Percentiles rank a stretch among this genome's conserved stretches.
These are phyloP conservation scores for Drosophila pallidifrons DNA, from an alignment of 1,140 invertebrate genomes.

Conservation along the genomic window DNA sequence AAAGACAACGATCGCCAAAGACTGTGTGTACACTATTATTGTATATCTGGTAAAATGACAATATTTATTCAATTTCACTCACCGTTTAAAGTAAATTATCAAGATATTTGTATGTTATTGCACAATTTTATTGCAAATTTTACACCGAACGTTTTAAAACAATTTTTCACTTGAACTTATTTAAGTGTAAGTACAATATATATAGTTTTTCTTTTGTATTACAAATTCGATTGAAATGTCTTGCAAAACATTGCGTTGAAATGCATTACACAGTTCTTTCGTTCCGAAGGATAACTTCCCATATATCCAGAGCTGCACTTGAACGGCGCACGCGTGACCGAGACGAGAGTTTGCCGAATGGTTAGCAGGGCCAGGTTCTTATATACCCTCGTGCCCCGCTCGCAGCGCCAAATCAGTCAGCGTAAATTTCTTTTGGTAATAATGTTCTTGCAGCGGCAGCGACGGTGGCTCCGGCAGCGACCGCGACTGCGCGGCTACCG, in stretches of 20 bases:
- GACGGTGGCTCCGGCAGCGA: constrained; percentile 5
- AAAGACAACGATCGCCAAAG: not conserved
- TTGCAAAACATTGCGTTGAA: constrained; percentile 25
- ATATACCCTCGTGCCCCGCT: constrained; percentile 75
- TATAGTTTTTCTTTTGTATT: not conserved
- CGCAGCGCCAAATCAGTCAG: constrained; percentile 29
- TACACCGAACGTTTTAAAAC: constrained; percentile 5
- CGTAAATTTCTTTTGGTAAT: constrained; percentile 71
- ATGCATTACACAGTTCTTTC: constrained; percentile 39
- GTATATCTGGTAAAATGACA: not conserved
- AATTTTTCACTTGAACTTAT: constrained; percentile 15
- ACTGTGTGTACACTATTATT: too few relatives aligned
- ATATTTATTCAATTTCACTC: constrained; percentile 28
- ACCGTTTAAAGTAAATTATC: constrained; percentile 20
- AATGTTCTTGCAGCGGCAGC: constrained; percentile 40
- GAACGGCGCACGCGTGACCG: constrained; percentile 76
- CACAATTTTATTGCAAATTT: constrained; percentile 10
- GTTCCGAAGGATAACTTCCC: constrained; percentile 61
- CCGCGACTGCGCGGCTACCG: constrained; percentile 41
- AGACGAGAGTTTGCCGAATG: constrained; percentile 73
- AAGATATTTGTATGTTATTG: not conserved
- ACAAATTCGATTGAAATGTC: not conserved
- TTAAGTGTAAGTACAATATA: not conserved
- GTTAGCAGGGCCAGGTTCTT: constrained; percentile 67
- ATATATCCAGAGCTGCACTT: constrained; percentile 43